phyloP scores from a whole-genome alignment of 2,797 vertebrate species.

The Mareca strepera region DNA sequence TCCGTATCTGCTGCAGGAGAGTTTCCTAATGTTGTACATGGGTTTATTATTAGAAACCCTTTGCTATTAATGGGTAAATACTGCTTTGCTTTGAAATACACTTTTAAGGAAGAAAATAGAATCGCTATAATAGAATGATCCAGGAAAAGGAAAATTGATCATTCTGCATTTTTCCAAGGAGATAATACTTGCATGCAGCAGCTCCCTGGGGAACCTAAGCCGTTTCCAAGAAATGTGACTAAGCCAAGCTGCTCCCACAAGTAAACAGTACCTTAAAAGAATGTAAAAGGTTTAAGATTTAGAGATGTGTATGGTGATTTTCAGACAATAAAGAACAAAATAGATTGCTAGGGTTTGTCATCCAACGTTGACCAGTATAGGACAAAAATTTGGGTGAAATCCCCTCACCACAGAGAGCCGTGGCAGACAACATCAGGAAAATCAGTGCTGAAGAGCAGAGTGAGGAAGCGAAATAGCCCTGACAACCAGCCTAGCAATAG shows the following conservation, averaged over 20 bases:
- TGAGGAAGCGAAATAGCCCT: background rate
- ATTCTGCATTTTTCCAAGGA: background rate
- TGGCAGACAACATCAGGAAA: background rate
- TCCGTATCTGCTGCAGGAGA: background rate
- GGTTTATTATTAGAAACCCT: background rate
- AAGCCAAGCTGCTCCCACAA: conserved; percentile 31
- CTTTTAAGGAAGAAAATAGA: conserved; percentile 28
- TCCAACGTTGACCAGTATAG: background rate
- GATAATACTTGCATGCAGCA: background rate
- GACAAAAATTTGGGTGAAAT: background rate
- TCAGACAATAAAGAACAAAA: background rate
- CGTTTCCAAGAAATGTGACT: conserved; percentile 23
- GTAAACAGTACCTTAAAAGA: background rate
- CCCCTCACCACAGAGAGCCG: background rate
- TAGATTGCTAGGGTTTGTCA: background rate
- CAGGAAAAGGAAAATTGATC: conserved; percentile 10
- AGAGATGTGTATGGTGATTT: background rate
- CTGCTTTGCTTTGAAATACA: background rate
- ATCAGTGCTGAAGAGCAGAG: rapidly evolving
- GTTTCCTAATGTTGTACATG: background rate
- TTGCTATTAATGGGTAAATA: background rate
- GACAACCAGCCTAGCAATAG: background rate
- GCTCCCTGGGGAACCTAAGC: conserved; percentile 6
- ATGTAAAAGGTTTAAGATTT: rapidly evolving
- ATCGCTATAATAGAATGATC: background rate